phyloP scores from a whole-genome alignment of 2,888 invertebrate genomes.

The Acanthopleura granulata region DNA sequence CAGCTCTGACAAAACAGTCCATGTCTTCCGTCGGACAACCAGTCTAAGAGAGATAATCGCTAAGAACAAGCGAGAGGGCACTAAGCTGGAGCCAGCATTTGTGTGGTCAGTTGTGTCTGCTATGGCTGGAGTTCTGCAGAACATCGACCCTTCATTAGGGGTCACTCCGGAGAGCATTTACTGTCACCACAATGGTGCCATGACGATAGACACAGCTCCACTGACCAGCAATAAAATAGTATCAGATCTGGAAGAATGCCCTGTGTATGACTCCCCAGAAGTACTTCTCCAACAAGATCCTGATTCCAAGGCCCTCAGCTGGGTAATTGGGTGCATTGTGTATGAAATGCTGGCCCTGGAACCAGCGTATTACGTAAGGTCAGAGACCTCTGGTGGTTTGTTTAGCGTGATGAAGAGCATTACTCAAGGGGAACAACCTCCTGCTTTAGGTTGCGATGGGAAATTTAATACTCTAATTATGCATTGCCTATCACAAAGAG shows the following conservation, averaged over 20 bases:
- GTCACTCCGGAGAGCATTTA: slow-evolving; percentile 30
- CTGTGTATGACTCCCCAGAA: slow-evolving; percentile 48
- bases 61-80: slow-evolving; percentile 26
- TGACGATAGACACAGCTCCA: slow-evolving; percentile 30
- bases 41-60: slow-evolving; percentile 36
- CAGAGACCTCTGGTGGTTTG: slow-evolving; percentile 34
- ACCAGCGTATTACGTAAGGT: slow-evolving; percentile 43
- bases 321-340: slow-evolving; percentile 49
- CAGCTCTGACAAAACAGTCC: background rate
- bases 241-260: slow-evolving; percentile 21
- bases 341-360: slow-evolving; percentile 48
- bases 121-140: slow-evolving; percentile 26
- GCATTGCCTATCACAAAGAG: too few relatives aligned
- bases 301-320: slow-evolving; percentile 37
- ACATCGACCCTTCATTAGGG: slow-evolving; percentile 22
- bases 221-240: slow-evolving; percentile 17
- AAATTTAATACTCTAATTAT: too few relatives aligned
- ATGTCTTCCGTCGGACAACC: slow-evolving; percentile 34
- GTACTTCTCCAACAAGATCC: slow-evolving; percentile 36
- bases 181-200: slow-evolving; percentile 25
- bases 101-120: slow-evolving; percentile 36
- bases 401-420: slow-evolving; percentile 42
- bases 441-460: slow-evolving; percentile 20
- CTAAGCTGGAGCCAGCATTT: slow-evolving; percentile 30
- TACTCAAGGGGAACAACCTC: slow-evolving; percentile 37